Base-by-base conservation (phyloP, 2,113 vertebrate species). In the Alethe diademata region DNA sequence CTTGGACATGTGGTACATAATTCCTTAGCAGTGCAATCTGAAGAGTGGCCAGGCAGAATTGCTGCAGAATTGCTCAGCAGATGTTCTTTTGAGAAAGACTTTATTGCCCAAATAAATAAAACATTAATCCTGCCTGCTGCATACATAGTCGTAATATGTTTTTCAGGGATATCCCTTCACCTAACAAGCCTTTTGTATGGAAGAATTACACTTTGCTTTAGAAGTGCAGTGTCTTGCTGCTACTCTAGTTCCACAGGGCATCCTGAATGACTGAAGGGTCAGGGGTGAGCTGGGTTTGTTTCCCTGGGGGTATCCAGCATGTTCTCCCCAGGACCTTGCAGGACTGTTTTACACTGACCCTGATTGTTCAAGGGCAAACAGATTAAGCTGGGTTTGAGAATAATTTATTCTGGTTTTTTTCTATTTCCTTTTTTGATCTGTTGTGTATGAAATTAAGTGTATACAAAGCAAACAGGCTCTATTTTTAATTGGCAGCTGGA, bases 201-300 rank as follows among this genome's bases (percentile, higher is more conserved):
- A 65, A 23, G 50, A 81, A 17, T 45, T 65, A 47, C 11, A 73
- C 35, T 23, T 2, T 62, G 35, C 43, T 78, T 31, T 51, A 60
- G 38, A 72, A 86, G 33, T 38, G 20, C n/a, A 8, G 14, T 29
- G 57, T 60, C 19, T 79, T 75, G 18, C 58, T 6, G 1, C 47
- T 67, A 5, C 8, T 6, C n/a, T 0, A 0, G 45, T 24, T 87
- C 25, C 35, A 38, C 43, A 42, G 35, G 38, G 47, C 57, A 71
- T 66, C 42, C 38, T 4, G 5, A 91, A 12, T 11, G 15, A n/a
- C 58, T 3, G 6, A 73, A 62, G 25, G 29, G 53, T 53, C 22
- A 31, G 43, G n/a, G 13, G 6, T 56, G 54, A 73, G 33, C 45
- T 65, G 78, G 8, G 7, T 81, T 90, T 78, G 17, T 88, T 47